Evolutionary conservation across 64 coral and sea anemone species (phyloP).

Genomic region (Stichodactyla mertensii): DNA sequence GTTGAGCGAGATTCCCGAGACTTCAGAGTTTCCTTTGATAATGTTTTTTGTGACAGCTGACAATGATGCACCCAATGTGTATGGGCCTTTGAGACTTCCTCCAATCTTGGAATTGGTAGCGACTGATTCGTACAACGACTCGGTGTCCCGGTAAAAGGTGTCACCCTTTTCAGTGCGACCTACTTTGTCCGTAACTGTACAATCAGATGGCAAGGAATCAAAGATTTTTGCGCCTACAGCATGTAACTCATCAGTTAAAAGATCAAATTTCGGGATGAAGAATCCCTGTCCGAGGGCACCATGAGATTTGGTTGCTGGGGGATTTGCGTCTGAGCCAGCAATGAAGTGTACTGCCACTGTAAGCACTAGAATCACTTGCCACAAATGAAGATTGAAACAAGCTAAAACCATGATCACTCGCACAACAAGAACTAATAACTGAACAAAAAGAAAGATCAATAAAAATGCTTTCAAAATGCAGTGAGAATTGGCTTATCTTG

Average conservation of each 20-base stretch:
- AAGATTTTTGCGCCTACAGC: constrained; percentile 37
- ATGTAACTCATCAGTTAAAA: constrained; percentile 15
- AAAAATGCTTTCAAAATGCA: too few species aligned
- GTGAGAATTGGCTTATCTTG: too few species aligned
- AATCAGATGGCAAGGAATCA: neutral
- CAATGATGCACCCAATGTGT: constrained; percentile 26
- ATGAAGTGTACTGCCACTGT: neutral
- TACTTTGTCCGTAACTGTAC: neutral
- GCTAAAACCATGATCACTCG: too few species aligned
- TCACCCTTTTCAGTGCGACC: constrained; percentile 32
- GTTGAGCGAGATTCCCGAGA: constrained; percentile 24
- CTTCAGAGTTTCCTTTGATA: neutral
- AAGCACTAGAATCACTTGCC: too few species aligned
- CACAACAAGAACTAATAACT: too few species aligned
- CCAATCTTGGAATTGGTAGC: constrained; percentile 25
- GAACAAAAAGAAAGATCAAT: too few species aligned
- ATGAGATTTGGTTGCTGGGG: neutral
- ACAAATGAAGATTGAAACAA: too few species aligned
- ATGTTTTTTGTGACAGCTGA: constrained; percentile 14
- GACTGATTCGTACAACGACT: constrained; percentile 28
- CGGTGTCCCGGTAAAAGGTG: constrained; percentile 26
- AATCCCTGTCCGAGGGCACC: constrained; percentile 39
- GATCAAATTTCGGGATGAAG: constrained; percentile 19
- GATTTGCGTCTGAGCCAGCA: neutral
- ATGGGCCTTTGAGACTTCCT: constrained; percentile 28